Percentiles rank a stretch among this genome's conserved stretches.
Evolutionary conservation across 2,888 invertebrate genomes (phyloP).

Genomic region (Aplocera efformata): DNA sequence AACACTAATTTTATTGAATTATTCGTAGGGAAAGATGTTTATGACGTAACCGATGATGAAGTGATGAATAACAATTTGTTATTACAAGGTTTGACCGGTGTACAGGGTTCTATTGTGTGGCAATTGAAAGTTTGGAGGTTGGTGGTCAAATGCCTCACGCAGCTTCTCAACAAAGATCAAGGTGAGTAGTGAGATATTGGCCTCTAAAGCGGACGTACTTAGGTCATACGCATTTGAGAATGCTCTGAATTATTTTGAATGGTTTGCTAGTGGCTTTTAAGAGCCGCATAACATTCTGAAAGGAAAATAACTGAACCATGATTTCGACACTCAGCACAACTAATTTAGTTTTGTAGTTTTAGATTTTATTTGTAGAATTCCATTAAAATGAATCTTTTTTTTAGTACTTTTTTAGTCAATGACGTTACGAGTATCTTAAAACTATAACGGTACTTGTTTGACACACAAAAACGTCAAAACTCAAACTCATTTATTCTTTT

Average conservation of each 20-base stretch:
- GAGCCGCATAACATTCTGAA: too few species aligned
- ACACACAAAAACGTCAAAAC: too few species aligned
- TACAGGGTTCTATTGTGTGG: slow-evolving; percentile 25
- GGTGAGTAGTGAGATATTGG: slow-evolving; percentile 49
- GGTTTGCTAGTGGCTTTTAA: not conserved
- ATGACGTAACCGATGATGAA: not conserved
- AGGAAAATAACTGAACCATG: too few species aligned
- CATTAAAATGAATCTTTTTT: too few species aligned
- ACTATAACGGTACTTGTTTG: too few species aligned
- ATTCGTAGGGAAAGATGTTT: not conserved
- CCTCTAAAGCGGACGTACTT: slow-evolving; percentile 13
- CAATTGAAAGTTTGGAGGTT: slow-evolving; percentile 44
- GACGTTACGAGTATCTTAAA: too few species aligned
- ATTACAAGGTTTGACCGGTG: slow-evolving; percentile 17
- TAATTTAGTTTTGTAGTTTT: too few species aligned
- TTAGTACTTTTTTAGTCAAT: too few species aligned
- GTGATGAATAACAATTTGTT: slow-evolving; percentile 1
- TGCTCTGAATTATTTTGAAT: slow-evolving; percentile 9
- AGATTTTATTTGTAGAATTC: too few species aligned
- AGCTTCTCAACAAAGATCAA: slow-evolving; percentile 61
- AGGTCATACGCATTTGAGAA: slow-evolving; percentile 6
- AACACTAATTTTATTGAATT: too few species aligned
- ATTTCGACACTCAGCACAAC: too few species aligned
- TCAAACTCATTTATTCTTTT: too few species aligned
- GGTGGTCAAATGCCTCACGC: slow-evolving; percentile 34